These are phyloP conservation scores for Delphinapterus leucas DNA, from an alignment of 2,113 vertebrate genomes.

Conservation along the genomic window DNA sequence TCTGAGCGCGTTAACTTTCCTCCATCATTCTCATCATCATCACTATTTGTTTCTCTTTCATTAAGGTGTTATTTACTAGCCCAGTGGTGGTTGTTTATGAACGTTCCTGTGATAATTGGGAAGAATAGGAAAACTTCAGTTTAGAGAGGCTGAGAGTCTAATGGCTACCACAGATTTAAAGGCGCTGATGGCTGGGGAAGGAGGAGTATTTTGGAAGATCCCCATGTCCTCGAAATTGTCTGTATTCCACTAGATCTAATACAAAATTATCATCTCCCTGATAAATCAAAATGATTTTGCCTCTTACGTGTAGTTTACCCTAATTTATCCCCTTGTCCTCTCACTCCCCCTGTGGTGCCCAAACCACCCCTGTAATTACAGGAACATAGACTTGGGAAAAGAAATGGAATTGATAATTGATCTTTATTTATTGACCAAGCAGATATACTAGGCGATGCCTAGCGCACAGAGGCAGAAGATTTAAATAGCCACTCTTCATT, in stretches of 20 bases:
- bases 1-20: neutral
- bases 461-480: neutral
- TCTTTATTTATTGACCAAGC: slow-evolving; percentile 39
- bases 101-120: neutral
- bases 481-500: slow-evolving; percentile 53
- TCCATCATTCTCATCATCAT: neutral
- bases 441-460: slow-evolving; percentile 27
- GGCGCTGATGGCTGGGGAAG: neutral
- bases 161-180: neutral
- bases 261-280: neutral
- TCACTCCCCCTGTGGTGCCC: neutral
- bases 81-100: neutral
- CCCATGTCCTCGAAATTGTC: neutral
- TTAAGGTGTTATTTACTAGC: neutral
- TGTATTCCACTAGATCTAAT: neutral
- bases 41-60: neutral
- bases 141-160: neutral
- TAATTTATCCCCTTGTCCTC: neutral
- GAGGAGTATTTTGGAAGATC: neutral
- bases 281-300: neutral
- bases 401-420: slow-evolving; percentile 10
- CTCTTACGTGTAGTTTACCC: neutral
- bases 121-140: neutral
- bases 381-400: neutral
- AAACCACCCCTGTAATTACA: neutral